Conservation (phyloP, 2,888 invertebrate species). For the Coleophora deauratella region DNA sequence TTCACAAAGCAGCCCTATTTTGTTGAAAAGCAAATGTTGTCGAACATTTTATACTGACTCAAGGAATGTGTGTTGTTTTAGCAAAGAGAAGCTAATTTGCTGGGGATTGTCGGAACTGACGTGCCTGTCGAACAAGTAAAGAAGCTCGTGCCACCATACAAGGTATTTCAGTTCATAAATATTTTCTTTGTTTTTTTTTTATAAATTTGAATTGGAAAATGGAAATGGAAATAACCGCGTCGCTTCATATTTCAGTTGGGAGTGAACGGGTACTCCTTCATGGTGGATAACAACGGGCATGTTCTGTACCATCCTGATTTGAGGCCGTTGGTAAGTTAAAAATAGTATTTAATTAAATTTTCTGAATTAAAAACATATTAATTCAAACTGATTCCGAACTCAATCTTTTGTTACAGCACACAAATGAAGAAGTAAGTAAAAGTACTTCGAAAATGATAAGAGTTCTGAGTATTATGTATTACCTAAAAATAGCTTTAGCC, state of each 20-base stretch:
- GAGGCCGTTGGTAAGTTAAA: constrained; percentile 84
- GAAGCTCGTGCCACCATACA: constrained; percentile 94
- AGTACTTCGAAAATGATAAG: no score
- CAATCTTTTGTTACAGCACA: constrained; percentile 62
- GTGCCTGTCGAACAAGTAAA: constrained; percentile 96
- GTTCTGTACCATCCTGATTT: constrained; percentile 97
- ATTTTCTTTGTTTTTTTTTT: background rate
- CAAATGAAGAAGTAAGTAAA: constrained; percentile 72
- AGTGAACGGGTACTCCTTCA: constrained; percentile 96
- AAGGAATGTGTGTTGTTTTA: constrained; percentile 36
- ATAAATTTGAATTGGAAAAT: no score
- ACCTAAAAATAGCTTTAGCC: no score
- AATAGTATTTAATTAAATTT: no score
- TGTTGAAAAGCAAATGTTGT: no score
- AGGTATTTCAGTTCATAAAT: constrained; percentile 69
- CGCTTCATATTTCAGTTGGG: constrained; percentile 81
- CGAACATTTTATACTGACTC: background rate
- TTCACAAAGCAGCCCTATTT: no score
- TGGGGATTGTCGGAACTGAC: constrained; percentile 98
- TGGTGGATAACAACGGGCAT: constrained; percentile 98
- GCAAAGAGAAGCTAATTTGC: constrained; percentile 91
- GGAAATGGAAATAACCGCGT: no score
- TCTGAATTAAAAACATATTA: no score
- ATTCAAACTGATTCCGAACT: no score
- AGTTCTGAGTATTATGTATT: no score